phyloP scores from a whole-genome alignment of 2,797 vertebrate genomes.

The Pangasius djambal region DNA sequence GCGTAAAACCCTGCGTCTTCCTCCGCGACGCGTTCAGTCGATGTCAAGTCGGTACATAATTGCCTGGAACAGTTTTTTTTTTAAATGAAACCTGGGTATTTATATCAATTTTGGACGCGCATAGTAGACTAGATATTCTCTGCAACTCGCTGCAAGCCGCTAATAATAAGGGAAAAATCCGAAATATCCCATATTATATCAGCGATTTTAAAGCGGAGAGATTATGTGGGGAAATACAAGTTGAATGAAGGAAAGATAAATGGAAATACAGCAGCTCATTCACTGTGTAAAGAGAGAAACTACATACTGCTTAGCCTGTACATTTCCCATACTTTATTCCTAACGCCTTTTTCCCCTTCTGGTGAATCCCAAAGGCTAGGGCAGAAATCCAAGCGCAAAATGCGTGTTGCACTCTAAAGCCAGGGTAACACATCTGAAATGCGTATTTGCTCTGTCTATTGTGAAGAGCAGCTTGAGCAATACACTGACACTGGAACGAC shows the following conservation, averaged over 20 bases:
- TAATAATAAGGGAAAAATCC: neutral
- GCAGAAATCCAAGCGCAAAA: neutral
- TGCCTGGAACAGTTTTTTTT: neutral
- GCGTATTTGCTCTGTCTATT: neutral
- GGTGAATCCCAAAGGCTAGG: neutral
- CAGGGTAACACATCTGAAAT: constrained; percentile 35
- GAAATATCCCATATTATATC: neutral
- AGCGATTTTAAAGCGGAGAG: neutral
- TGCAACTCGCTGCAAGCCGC: neutral
- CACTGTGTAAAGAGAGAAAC: neutral
- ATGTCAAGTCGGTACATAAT: neutral
- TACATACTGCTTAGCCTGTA: neutral
- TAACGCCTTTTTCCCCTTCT: too few relatives aligned
- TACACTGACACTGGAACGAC: neutral
- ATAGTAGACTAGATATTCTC: neutral
- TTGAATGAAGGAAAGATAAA: neutral
- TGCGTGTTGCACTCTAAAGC: neutral
- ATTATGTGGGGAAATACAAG: neutral
- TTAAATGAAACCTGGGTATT: neutral
- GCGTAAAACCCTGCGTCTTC: constrained; percentile 16
- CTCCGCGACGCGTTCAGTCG: constrained; percentile 5
- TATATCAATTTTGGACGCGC: neutral
- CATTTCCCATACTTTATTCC: neutral
- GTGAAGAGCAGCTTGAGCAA: neutral
- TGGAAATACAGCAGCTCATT: neutral